Percentiles rank a stretch among this genome's conserved stretches.
phyloP scores from a whole-genome alignment of 2,797 vertebrate species.

The Dicrostonyx torquatus region DNA sequence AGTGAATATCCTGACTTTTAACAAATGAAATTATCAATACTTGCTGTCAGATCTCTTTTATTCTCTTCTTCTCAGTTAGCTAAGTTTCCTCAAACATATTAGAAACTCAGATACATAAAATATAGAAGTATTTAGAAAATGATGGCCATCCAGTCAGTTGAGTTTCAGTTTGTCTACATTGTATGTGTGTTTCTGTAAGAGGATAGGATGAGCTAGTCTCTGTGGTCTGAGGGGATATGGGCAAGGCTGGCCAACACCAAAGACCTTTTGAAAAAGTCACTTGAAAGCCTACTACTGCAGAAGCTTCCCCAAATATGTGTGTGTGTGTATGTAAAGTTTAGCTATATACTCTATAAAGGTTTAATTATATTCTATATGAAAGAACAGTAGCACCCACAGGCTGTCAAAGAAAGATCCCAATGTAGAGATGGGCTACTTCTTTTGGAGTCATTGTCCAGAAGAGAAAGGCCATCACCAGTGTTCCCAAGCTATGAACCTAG shows the following conservation, averaged over 20 bases:
- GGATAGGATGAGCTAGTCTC: too few relatives aligned
- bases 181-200: too few relatives aligned
- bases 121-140: background rate
- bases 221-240: background rate
- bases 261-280: background rate
- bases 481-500: background rate
- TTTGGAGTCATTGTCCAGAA: background rate
- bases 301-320: background rate
- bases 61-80: background rate
- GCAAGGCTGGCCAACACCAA: too few relatives aligned
- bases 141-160: background rate
- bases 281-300: background rate
- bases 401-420: background rate
- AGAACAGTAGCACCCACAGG: background rate
- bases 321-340: background rate
- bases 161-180: background rate
- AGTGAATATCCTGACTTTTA: background rate
- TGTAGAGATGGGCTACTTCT: background rate
- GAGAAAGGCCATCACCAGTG: too few relatives aligned
- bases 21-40: background rate
- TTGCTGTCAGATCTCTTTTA: background rate
- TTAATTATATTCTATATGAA: background rate
- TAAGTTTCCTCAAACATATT: background rate
- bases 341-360: background rate
- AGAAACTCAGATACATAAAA: background rate